A percentile compares a stretch with the other conserved stretches of the same genome.
Evolutionary conservation across 92 coral and sea anemone genomes (phyloP).

Genomic region (Anthopleura xanthogrammica): DNA sequence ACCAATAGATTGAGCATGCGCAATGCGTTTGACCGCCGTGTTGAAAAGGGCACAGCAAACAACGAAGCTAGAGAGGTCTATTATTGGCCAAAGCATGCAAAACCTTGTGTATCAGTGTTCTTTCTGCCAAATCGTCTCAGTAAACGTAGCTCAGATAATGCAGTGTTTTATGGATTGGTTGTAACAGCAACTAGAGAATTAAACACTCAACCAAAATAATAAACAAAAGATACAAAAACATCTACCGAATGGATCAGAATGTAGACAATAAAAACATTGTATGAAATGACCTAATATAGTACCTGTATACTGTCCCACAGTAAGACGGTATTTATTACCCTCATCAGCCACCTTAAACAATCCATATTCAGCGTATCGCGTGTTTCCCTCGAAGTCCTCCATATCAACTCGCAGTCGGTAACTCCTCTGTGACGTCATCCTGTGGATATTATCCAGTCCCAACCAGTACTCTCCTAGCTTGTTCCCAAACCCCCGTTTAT

Average conservation of each 20-base stretch:
- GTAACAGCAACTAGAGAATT: too few species aligned
- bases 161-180: too few species aligned
- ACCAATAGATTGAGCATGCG: too few species aligned
- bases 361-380: conserved; percentile 29
- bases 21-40: too few species aligned
- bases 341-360: conserved; percentile 27
- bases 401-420: conserved; percentile 36
- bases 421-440: conserved; percentile 2
- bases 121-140: too few species aligned
- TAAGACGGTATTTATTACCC: conserved; percentile 9
- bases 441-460: conserved; percentile 34
- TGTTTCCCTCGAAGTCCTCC: conserved; percentile 42
- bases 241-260: conserved; percentile 1
- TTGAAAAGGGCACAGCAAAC: too few species aligned
- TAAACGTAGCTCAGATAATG: too few species aligned
- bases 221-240: background rate
- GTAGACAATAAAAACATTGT: conserved; percentile 5
- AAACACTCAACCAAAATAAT: background rate
- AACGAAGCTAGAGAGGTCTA: too few species aligned
- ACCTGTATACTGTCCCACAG: conserved; percentile 8
- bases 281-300: background rate
- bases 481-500: conserved; percentile 39
- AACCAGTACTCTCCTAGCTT: conserved; percentile 35
- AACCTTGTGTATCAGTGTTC: too few species aligned
- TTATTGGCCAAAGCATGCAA: too few species aligned